phyloP scores from a whole-genome alignment of 2,797 vertebrate genomes.

The Sebastes vulpes region DNA sequence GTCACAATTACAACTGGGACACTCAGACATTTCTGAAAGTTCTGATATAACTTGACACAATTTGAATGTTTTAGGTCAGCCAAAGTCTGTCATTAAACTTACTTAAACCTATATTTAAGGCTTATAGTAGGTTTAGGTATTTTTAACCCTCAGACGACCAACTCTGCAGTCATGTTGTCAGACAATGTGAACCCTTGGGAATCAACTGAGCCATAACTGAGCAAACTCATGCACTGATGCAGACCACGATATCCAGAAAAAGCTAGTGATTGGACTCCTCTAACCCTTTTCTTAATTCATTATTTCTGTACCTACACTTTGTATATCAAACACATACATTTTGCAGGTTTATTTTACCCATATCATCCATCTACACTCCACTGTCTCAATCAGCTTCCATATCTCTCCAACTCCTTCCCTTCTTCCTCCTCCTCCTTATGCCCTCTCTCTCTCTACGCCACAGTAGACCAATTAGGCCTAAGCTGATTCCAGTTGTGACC shows the following conservation, averaged over 20 bases:
- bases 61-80: rapidly evolving
- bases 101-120: neutral
- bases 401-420: neutral
- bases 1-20: neutral
- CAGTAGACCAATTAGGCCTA: constrained; percentile 83
- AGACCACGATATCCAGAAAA: neutral
- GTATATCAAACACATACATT: neutral
- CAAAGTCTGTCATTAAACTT: neutral
- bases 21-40: neutral
- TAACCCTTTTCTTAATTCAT: neutral
- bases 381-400: neutral
- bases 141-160: neutral
- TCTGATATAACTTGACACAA: neutral
- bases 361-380: neutral
- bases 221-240: neutral
- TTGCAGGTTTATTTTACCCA: neutral
- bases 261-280: rapidly evolving
- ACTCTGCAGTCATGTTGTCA: neutral
- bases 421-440: neutral
- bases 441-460: constrained; percentile 41
- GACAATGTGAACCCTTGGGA: neutral
- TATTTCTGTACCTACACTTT: neutral
- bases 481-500: constrained; percentile 81
- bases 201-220: neutral
- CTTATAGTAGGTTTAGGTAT: too few relatives aligned